These are phyloP conservation scores for Otolemur crassicaudatus DNA, from an alignment of 2,797 vertebrate species.

Conservation along the genomic window DNA sequence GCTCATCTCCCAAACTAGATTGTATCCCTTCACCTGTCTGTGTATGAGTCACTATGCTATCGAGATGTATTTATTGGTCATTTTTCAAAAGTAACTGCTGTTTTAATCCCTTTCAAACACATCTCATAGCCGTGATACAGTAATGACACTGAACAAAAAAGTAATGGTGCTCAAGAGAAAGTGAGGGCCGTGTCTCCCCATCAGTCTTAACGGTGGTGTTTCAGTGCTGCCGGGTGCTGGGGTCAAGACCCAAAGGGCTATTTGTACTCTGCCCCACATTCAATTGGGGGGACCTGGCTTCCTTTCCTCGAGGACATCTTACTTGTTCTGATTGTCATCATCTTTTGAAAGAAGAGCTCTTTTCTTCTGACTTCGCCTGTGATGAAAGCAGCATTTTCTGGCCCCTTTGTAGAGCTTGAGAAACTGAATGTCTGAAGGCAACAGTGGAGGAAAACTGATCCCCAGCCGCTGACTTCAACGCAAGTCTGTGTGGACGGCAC, in stretches of 20 bases:
- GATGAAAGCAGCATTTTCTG: conserved; percentile 2
- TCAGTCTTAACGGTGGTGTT: neutral
- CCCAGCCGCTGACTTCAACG: neutral
- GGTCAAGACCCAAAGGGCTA: conserved; percentile 7
- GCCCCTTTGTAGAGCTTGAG: neutral
- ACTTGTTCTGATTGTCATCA: neutral
- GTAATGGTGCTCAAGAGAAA: neutral
- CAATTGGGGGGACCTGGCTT: neutral
- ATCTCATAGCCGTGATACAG: neutral
- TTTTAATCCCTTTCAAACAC: neutral
- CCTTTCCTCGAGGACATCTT: conserved; percentile 4
- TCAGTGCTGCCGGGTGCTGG: neutral
- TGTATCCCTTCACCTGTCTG: neutral
- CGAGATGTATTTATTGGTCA: neutral
- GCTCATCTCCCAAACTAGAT: neutral
- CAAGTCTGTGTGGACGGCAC: neutral
- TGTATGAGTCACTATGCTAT: neutral
- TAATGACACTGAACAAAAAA: neutral
- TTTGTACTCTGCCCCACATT: neutral
- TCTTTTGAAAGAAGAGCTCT: conserved; percentile 41
- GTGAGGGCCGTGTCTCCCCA: neutral
- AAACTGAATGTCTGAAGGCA: neutral
- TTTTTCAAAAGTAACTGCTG: conserved; percentile 17
- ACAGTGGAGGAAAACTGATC: neutral
- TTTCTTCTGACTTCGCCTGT: neutral